Conservation (phyloP, 2,797 vertebrate species). For the Rhynchonycteris naso region DNA sequence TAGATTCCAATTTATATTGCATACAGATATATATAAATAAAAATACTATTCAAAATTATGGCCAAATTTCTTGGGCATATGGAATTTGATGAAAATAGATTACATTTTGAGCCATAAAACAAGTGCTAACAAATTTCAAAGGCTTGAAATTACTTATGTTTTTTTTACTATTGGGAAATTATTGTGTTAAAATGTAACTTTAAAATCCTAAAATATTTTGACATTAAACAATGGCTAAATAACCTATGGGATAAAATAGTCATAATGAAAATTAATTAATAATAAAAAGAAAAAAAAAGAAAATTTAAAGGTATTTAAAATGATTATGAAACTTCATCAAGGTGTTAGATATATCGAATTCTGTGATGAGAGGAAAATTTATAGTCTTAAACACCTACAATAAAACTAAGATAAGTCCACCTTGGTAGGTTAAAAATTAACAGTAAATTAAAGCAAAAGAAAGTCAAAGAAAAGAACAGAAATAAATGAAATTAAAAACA, state of each 20-base stretch:
- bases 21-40: not conserved
- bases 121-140: not conserved
- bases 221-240: conserved; percentile 18
- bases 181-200: conserved; percentile 5
- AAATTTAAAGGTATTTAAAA: conserved; percentile 39
- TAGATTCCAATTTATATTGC: not conserved
- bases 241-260: not conserved
- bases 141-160: not conserved
- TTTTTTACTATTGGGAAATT: not conserved
- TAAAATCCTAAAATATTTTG: not conserved
- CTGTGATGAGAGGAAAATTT: not conserved
- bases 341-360: not conserved
- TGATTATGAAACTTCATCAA: not conserved
- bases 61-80: not conserved
- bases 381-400: not conserved
- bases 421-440: not conserved
- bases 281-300: too few species aligned
- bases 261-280: not conserved
- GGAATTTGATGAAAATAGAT: not conserved
- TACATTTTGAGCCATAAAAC: not conserved
- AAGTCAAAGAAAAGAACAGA: not conserved
- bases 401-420: not conserved
- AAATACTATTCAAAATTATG: not conserved
- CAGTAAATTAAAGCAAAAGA: conserved; percentile 17
- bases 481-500: not conserved